Conservation (phyloP, 2,113 vertebrate genomes). For the Ramphastos sulfuratus region DNA sequence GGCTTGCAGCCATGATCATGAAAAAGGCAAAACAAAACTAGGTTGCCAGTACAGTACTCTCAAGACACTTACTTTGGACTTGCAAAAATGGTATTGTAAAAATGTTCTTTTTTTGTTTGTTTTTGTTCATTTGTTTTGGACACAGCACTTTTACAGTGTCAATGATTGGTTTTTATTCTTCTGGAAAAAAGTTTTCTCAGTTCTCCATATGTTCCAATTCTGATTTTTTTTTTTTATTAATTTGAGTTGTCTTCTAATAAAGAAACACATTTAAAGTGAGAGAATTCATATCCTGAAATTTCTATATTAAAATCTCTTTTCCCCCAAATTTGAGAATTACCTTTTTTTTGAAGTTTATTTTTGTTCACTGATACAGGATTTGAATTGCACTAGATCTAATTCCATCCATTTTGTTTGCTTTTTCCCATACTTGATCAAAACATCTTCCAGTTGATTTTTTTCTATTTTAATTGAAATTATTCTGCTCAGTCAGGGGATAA, state of each 20-base stretch:
- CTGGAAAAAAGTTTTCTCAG: background rate
- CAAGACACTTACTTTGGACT: background rate
- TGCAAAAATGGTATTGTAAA: background rate
- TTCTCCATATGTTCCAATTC: background rate
- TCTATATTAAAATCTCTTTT: background rate
- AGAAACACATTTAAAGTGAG: background rate
- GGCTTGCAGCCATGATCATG: background rate
- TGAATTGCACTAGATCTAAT: background rate
- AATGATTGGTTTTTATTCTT: background rate
- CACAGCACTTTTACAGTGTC: background rate
- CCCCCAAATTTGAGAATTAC: rapidly evolving
- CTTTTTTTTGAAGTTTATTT: background rate
- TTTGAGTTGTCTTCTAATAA: background rate
- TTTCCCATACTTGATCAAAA: background rate
- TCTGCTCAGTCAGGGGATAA: background rate
- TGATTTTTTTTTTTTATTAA: background rate
- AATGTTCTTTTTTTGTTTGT: background rate
- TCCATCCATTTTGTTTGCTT: background rate
- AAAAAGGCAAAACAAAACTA: background rate
- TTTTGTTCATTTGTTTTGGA: background rate
- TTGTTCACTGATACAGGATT: background rate
- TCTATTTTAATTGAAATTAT: background rate
- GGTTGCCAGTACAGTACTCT: background rate
- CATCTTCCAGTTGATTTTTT: background rate
- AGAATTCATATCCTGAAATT: background rate